Evolutionary conservation across 2,797 vertebrate species (phyloP).

Genomic region (Sebastes flavidus): DNA sequence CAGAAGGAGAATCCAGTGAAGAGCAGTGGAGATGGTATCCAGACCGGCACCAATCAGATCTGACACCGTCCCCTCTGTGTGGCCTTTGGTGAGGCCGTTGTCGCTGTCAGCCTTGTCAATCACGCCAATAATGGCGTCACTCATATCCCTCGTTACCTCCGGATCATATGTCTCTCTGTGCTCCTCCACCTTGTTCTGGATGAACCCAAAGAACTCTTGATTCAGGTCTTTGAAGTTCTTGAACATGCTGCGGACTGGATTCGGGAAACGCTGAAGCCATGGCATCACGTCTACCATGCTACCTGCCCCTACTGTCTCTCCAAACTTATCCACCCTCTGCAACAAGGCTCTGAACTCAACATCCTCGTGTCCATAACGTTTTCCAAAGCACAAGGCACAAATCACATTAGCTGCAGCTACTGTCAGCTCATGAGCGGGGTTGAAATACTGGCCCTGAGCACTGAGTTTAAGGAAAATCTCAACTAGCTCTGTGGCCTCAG

Average conservation of each 20-base stretch:
- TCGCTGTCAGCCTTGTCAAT: constrained; percentile 60
- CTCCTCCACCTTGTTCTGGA: constrained; percentile 79
- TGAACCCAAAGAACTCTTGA: constrained; percentile 80
- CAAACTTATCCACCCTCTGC: constrained; percentile 75
- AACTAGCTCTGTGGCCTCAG: constrained; percentile 81
- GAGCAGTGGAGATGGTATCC: constrained; percentile 83
- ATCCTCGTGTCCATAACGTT: constrained; percentile 84
- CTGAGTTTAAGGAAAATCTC: constrained; percentile 72
- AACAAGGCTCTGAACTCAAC: constrained; percentile 83
- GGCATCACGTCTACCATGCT: constrained; percentile 89
- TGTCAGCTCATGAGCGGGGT: constrained; percentile 79
- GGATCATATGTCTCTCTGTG: constrained; percentile 81
- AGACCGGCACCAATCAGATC: constrained; percentile 86
- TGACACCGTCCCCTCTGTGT: constrained; percentile 78
- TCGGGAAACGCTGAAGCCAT: constrained; percentile 87
- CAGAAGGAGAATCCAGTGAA: constrained; percentile 85
- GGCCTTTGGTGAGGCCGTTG: constrained; percentile 66
- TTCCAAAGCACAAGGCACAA: constrained; percentile 88
- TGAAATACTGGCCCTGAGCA: constrained; percentile 67
- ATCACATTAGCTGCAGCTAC: constrained; percentile 87
- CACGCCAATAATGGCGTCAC: constrained; percentile 79
- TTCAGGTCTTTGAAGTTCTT: constrained; percentile 83
- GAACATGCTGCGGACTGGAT: constrained; percentile 82
- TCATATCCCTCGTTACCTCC: constrained; percentile 75
- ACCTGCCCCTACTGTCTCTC: constrained; percentile 86